Percentiles rank a stretch among this genome's conserved stretches.
Evolutionary conservation across 1,140 invertebrate genomes (phyloP).

Genomic region (Stegodyphus dumicola): DNA sequence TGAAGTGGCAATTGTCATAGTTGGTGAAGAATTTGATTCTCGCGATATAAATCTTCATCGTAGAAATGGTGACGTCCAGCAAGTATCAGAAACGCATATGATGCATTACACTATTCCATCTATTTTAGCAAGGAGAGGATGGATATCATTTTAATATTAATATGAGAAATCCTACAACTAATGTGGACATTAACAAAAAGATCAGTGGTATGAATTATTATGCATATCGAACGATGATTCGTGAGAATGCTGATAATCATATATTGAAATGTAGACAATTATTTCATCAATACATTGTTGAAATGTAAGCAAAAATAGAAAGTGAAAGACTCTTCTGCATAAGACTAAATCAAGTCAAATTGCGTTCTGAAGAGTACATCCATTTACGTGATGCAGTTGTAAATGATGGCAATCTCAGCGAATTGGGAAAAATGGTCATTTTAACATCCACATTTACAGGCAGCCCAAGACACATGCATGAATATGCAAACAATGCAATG

Average conservation of each 20-base stretch:
- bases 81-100: too few species aligned
- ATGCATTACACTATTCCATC: too few species aligned
- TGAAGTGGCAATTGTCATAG: too few species aligned
- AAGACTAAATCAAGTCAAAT: conserved; percentile 63
- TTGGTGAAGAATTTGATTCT: too few species aligned
- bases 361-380: conserved; percentile 63
- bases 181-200: not conserved
- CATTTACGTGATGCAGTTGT: conserved; percentile 62
- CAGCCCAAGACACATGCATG: conserved; percentile 32
- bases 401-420: conserved; percentile 51
- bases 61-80: too few species aligned
- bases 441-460: conserved; percentile 44
- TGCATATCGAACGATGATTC: conserved; percentile 6
- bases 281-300: not conserved
- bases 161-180: too few species aligned
- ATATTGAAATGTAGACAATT: conserved; percentile 6
- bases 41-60: too few species aligned
- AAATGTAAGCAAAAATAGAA: conserved; percentile 62
- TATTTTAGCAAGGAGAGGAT: too few species aligned
- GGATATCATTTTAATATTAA: too few species aligned
- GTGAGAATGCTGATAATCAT: conserved; percentile 1
- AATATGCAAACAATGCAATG: too few species aligned
- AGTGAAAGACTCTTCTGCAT: conserved; percentile 65
- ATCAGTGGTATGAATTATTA: not conserved
- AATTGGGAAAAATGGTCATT: conserved; percentile 22